Conservation (phyloP, 1,140 invertebrate genomes). For the Drosophila ambigua region DNA sequence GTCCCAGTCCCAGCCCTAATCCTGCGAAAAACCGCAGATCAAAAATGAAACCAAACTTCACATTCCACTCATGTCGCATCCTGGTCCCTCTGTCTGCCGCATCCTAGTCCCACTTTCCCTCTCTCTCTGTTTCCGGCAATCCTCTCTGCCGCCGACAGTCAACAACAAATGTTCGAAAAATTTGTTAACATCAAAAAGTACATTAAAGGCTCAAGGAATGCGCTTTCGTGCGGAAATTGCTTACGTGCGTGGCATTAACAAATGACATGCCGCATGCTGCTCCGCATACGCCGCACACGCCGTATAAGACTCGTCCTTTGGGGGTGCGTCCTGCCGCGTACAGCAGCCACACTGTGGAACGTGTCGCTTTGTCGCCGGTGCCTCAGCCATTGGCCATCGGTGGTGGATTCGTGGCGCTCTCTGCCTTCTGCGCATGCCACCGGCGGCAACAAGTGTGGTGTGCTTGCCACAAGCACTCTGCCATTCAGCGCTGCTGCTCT, state of each 20-base stretch:
- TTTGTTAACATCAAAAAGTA: slow-evolving; percentile 82
- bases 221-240: slow-evolving; percentile 82
- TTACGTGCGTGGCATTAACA: slow-evolving; percentile 81
- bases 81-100: slow-evolving; percentile 1
- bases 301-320: slow-evolving; percentile 63
- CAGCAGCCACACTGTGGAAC: slow-evolving; percentile 58
- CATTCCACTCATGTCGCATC: slow-evolving; percentile 57
- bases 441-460: slow-evolving; percentile 71
- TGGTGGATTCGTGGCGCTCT: slow-evolving; percentile 42
- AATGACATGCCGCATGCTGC: slow-evolving; percentile 48
- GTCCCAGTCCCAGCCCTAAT: slow-evolving; percentile 3
- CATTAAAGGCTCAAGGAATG: slow-evolving; percentile 81
- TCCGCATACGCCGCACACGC: not conserved
- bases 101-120: not conserved
- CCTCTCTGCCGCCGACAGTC: slow-evolving; percentile 31
- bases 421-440: slow-evolving; percentile 56
- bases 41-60: slow-evolving; percentile 36
- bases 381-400: slow-evolving; percentile 68
- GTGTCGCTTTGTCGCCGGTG: slow-evolving; percentile 66
- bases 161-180: slow-evolving; percentile 80
- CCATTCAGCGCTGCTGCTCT: slow-evolving; percentile 17
- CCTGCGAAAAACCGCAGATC: slow-evolving; percentile 42
- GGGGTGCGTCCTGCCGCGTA: slow-evolving; percentile 28
- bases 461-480: not conserved
- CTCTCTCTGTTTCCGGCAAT: not conserved